phyloP scores from a whole-genome alignment of 2,888 invertebrate genomes.

The Archips crataeganus region DNA sequence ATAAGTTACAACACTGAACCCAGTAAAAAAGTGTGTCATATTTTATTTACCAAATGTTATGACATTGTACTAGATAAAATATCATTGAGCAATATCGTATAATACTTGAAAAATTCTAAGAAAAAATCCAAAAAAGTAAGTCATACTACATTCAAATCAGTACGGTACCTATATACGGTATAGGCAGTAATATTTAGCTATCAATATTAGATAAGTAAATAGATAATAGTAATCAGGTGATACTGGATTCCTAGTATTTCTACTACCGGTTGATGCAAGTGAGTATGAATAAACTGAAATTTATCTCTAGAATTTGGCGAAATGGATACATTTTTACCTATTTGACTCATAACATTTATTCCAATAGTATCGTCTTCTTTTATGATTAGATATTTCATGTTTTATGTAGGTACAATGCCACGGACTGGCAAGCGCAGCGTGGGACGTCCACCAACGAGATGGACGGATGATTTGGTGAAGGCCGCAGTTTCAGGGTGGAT shows the following conservation, averaged over 20 bases:
- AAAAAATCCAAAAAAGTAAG: not conserved
- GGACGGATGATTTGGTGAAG: no score
- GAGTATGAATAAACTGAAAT: not conserved
- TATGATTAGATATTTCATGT: no score
- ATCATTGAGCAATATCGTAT: not conserved
- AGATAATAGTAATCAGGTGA: not conserved
- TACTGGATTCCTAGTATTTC: not conserved
- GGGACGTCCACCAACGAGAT: no score
- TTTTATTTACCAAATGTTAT: not conserved
- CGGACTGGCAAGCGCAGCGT: no score
- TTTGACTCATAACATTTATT: no score
- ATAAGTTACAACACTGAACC: no score
- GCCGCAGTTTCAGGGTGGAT: no score
- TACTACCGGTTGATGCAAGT: constrained; percentile 4
- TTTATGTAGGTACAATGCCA: no score
- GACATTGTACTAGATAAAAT: not conserved
- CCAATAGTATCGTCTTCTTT: no score
- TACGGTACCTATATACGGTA: not conserved
- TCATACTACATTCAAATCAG: not conserved
- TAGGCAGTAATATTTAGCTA: not conserved
- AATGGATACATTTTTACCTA: not conserved
- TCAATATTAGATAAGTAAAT: not conserved
- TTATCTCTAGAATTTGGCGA: not conserved
- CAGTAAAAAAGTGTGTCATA: not conserved
- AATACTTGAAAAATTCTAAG: not conserved